Conservation (phyloP, 2,888 invertebrate species). For the Sarcophaga rosellei region DNA sequence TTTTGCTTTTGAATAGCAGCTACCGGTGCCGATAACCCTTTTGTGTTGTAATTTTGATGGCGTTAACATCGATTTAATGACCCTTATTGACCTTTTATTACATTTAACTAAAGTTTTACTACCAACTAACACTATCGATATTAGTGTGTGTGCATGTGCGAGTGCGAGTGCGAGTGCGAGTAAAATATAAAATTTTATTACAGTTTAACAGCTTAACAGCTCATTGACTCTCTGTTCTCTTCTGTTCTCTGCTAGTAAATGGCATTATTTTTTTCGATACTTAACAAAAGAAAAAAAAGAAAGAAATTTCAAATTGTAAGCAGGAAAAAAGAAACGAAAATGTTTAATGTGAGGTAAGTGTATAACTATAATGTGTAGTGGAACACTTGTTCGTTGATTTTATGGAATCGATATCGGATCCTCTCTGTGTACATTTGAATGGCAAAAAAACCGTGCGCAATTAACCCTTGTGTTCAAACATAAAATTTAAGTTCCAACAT, state of each 20-base stretch:
- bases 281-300: background rate
- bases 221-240: constrained; percentile 65
- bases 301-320: background rate
- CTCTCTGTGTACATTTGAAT: too few species aligned
- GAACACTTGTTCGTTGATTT: too few species aligned
- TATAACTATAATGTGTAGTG: too few species aligned
- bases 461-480: too few species aligned
- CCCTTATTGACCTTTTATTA: constrained; percentile 57
- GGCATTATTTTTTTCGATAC: constrained; percentile 41
- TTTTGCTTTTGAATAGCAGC: too few species aligned
- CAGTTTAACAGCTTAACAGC: constrained; percentile 71
- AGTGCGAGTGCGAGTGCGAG: too few species aligned
- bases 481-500: too few species aligned
- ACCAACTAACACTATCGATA: background rate
- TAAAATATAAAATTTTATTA: constrained; percentile 61
- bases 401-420: too few species aligned
- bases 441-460: too few species aligned
- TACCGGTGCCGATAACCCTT: background rate
- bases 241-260: constrained; percentile 24
- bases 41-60: background rate
- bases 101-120: constrained; percentile 27
- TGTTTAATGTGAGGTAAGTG: too few species aligned
- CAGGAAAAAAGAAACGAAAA: too few species aligned
- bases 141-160: background rate
- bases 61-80: constrained; percentile 44